Base-by-base conservation (phyloP, 2,888 invertebrate species). In the Selenia dentaria region DNA sequence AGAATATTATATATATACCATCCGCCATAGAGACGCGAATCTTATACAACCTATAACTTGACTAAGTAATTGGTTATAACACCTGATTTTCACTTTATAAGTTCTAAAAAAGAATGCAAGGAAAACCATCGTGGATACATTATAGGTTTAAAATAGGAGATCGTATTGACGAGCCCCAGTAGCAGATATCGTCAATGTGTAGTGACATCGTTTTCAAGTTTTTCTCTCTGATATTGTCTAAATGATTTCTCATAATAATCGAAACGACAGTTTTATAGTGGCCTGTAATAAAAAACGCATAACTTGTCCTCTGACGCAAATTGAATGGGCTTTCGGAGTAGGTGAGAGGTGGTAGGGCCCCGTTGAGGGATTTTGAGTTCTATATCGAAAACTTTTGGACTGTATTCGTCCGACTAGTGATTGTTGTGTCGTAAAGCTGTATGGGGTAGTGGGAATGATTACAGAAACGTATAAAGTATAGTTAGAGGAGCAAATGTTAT, bases 201-300 rank as follows among this genome's bases (percentile, higher is more conserved):
- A 16, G 2, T 16, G 4, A 16, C 3, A 16, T 16, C 16, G 16
- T 16, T 16, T 16, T 16, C 16, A 33, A 29, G 26, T 35, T 50
- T 57, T 44, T 54, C 52, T 51, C 53, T 54, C 53, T 37, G 43
- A 58, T 62, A 59, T 54, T 64, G 48, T 64, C 59, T 62, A 59
- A 66, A 72, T 68, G 66, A 72, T 70, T 64, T 60, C 54, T 72
- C 64, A 71, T 74, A 78, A 74, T 73, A 72, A 83, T 75, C 67
- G 70, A 74, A 71, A 74, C 65, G 75, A 77, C 81, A 71, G 59
- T 81, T 84, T 84, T 83, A 83, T 87, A 74, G 83, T 71, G 56
- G 67, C 62, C 49, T 67, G 76, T 75, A 86, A 87, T 88, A 87
- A 88, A 87, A 87, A 86, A 85, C 76, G 70, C 79, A 83, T 87